Evolutionary conservation across 2,113 vertebrate species (phyloP).

Genomic region (Leucopsar rothschildi): DNA sequence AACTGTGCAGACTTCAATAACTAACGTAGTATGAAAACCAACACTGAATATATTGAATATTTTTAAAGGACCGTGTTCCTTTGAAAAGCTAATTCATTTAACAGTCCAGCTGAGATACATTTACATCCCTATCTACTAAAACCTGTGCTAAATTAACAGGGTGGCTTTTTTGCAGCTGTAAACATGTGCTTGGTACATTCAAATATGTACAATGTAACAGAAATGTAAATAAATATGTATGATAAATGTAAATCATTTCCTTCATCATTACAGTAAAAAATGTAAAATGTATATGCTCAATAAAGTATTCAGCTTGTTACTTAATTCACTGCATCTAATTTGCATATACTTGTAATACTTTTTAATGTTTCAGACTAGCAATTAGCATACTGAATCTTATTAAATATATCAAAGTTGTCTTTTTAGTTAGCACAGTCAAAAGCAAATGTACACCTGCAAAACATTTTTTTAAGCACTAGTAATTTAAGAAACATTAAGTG

Average conservation of each 20-base stretch:
- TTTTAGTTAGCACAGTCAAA: background rate
- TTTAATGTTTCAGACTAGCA: constrained; percentile 1
- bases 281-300: background rate
- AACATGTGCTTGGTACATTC: background rate
- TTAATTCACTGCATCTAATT: background rate
- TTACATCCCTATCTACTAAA: background rate
- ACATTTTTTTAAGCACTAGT: background rate
- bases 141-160: background rate
- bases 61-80: background rate
- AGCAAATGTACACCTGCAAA: background rate
- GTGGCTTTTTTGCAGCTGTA: background rate
- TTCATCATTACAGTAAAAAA: background rate
- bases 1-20: background rate
- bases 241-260: background rate
- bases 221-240: background rate
- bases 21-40: background rate
- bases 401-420: background rate
- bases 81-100: constrained; percentile 17
- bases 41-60: background rate
- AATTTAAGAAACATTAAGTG: background rate
- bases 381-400: background rate
- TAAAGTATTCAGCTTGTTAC: background rate
- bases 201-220: background rate
- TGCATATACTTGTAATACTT: constrained; percentile 10
- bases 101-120: background rate